Evolutionary conservation across 2,113 vertebrate genomes (phyloP).

Genomic region (Saimiri boliviensis): DNA sequence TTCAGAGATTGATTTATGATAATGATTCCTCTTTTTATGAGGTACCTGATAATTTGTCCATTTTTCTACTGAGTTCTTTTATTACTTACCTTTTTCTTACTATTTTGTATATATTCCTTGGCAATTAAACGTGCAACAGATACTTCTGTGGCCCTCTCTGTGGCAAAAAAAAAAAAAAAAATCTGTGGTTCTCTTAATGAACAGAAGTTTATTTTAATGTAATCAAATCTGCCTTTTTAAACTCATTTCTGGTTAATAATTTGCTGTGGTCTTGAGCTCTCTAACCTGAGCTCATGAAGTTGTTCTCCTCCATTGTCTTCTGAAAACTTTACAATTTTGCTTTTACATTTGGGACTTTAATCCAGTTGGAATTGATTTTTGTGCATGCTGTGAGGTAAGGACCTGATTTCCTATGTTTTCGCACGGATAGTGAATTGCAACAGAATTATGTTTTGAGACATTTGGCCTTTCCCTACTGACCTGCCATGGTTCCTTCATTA

Average conservation of each 20-base stretch:
- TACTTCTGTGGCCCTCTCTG: not conserved
- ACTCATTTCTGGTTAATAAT: not conserved
- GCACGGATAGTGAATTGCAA: not conserved
- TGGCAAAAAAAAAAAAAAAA: too few relatives aligned
- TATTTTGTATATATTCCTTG: not conserved
- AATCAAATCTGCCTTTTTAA: not conserved
- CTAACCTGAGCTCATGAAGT: not conserved
- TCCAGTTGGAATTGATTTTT: not conserved
- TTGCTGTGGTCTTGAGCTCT: not conserved
- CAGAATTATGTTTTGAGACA: not conserved
- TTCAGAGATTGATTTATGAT: not conserved
- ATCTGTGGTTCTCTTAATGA: not conserved
- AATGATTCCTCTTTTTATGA: not conserved
- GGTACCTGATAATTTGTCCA: not conserved
- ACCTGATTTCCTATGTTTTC: not conserved
- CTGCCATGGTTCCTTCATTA: not conserved
- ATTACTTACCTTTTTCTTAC: not conserved
- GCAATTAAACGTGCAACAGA: not conserved
- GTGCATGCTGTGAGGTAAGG: not conserved
- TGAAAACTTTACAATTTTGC: not conserved
- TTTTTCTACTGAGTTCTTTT: not conserved
- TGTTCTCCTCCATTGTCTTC: not conserved
- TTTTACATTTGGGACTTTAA: not conserved
- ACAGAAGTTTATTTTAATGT: not conserved
- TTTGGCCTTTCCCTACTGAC: not conserved